phyloP scores from a whole-genome alignment of 2,888 invertebrate species.

The Ophion obscuratus region DNA sequence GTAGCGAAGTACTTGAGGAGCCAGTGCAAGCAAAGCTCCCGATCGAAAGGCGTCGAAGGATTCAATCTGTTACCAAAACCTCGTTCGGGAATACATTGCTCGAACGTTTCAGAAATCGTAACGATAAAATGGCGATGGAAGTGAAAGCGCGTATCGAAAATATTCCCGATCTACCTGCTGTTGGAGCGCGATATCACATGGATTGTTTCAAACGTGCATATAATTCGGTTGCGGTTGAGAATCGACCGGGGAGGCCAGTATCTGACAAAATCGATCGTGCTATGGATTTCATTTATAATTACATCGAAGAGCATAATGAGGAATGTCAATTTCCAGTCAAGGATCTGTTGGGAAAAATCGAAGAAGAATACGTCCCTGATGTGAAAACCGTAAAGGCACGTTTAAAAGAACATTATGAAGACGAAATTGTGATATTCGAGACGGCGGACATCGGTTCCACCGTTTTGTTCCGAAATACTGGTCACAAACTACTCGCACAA shows the following conservation, averaged over 20 bases:
- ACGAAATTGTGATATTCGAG: slow-evolving; percentile 59
- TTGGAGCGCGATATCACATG: slow-evolving; percentile 52
- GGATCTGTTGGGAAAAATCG: slow-evolving; percentile 47
- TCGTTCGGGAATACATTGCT: background rate
- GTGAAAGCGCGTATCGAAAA: slow-evolving; percentile 16
- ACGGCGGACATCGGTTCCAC: slow-evolving; percentile 14
- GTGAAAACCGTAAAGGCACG: slow-evolving; percentile 56
- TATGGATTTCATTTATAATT: slow-evolving; percentile 35
- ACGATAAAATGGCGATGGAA: background rate
- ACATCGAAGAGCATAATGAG: slow-evolving; percentile 33
- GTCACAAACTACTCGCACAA: slow-evolving; percentile 58
- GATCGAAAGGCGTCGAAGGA: background rate
- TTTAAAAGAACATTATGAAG: slow-evolving; percentile 62
- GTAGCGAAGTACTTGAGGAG: slow-evolving; percentile 10
- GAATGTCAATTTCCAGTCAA: slow-evolving; percentile 61
- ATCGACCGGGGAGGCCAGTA: slow-evolving; percentile 24
- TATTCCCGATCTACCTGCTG: slow-evolving; percentile 32
- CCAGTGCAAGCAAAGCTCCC: background rate
- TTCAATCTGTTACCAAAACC: background rate
- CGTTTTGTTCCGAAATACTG: slow-evolving; percentile 65
- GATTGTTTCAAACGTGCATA: slow-evolving; percentile 14
- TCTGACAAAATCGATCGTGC: slow-evolving; percentile 6
- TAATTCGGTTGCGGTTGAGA: background rate
- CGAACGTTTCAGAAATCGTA: background rate
- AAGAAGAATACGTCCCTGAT: slow-evolving; percentile 53